phyloP scores from a whole-genome alignment of 1,140 invertebrate genomes.

The Lithobius niger region DNA sequence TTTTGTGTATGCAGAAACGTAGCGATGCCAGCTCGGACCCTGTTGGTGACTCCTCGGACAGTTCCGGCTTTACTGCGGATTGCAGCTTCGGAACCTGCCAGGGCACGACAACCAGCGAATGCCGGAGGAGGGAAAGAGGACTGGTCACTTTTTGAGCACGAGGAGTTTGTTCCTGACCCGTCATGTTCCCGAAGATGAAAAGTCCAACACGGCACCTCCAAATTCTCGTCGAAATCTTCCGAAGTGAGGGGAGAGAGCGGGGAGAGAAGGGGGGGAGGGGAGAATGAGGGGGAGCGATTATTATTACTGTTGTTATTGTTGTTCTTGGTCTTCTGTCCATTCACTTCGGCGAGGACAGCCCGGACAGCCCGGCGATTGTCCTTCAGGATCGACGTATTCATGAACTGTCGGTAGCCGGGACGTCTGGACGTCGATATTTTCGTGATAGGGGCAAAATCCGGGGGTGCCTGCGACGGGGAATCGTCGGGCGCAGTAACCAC shows the following conservation, averaged over 20 bases:
- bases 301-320: neutral
- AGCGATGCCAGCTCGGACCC: constrained; percentile 81
- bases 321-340: neutral
- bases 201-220: neutral
- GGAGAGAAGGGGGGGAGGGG: no score
- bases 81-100: constrained; percentile 29
- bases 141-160: no score
- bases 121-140: no score
- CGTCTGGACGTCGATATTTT: neutral
- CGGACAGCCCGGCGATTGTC: neutral
- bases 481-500: neutral
- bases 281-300: no score
- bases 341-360: neutral
- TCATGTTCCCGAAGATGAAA: constrained; percentile 1
- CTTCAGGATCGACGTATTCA: neutral
- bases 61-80: constrained; percentile 75
- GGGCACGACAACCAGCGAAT: neutral
- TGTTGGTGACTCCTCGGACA: constrained; percentile 81
- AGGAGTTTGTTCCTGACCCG: neutral
- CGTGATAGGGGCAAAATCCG: neutral
- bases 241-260: no score
- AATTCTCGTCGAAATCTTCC: neutral
- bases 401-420: neutral
- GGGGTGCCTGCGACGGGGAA: neutral
- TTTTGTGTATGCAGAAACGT: constrained; percentile 82